These are phyloP conservation scores for Elgaria multicarinata DNA, from an alignment of 2,113 vertebrate genomes.

Conservation along the genomic window DNA sequence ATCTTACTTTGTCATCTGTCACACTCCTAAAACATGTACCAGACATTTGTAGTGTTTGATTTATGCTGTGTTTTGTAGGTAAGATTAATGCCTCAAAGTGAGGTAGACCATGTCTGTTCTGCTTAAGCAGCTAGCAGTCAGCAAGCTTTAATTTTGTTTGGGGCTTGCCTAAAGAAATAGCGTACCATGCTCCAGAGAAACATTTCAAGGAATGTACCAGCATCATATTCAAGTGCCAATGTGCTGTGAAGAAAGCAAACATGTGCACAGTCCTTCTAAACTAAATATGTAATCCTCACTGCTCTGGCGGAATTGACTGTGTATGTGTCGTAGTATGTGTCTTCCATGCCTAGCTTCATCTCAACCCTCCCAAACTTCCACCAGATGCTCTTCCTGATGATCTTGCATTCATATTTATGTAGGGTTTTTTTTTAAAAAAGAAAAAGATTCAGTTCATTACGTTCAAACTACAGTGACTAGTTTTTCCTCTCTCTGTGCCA, in stretches of 20 bases:
- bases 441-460: slow-evolving; percentile 3
- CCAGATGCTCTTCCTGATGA: slow-evolving; percentile 40
- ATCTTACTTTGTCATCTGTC: neutral
- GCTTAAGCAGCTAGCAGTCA: neutral
- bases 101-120: neutral
- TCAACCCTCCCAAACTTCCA: neutral
- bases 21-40: neutral
- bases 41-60: neutral
- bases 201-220: neutral
- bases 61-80: neutral
- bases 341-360: neutral
- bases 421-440: neutral
- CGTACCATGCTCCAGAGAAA: neutral
- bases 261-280: neutral
- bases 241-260: neutral
- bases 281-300: neutral
- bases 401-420: slow-evolving; percentile 31
- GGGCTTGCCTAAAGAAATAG: neutral
- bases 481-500: slow-evolving; percentile 55
- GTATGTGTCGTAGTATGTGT: neutral
- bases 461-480: slow-evolving; percentile 21
- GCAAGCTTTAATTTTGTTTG: slow-evolving; percentile 8
- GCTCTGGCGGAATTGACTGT: slow-evolving; percentile 8
- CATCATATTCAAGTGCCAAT: fast-evolving
- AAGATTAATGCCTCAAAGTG: neutral